Conservation (phyloP, 1,140 invertebrate species). For the Pseudomyrmex concolor region DNA sequence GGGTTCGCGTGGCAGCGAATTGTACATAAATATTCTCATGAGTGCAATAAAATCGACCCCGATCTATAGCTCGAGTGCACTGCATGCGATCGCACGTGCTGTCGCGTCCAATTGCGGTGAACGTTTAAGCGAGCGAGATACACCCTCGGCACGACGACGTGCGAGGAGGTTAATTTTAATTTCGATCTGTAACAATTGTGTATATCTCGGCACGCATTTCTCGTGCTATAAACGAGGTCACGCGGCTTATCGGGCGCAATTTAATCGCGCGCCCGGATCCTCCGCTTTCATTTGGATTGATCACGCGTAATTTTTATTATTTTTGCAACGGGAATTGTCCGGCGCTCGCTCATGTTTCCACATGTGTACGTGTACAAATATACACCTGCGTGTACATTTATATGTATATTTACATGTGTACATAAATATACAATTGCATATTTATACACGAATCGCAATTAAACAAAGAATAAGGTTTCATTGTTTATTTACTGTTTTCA, state of each 20-base stretch:
- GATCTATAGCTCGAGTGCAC: constrained; percentile 12
- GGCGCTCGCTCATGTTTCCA: not conserved
- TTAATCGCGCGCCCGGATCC: constrained; percentile 33
- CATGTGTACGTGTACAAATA: too few species aligned
- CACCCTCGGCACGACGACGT: not conserved
- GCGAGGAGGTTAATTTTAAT: constrained; percentile 36
- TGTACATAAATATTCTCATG: constrained; percentile 65
- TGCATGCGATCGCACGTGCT: constrained; percentile 59
- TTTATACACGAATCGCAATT: not conserved
- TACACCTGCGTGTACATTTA: too few species aligned
- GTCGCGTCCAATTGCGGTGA: constrained; percentile 37
- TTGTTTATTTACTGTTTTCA: not conserved
- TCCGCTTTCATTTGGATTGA: constrained; percentile 10
- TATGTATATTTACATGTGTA: too few species aligned
- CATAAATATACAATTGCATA: not conserved
- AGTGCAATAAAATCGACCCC: constrained; percentile 52
- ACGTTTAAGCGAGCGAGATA: constrained; percentile 42
- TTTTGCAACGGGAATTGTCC: not conserved
- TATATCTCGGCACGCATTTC: not conserved
- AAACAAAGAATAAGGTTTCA: constrained; percentile 23
- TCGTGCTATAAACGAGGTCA: constrained; percentile 46
- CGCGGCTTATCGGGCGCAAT: constrained; percentile 43
- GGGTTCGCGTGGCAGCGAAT: constrained; percentile 42
- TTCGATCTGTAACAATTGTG: constrained; percentile 42
- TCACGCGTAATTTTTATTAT: constrained; percentile 12